Conservation (phyloP, 2,113 vertebrate species). For the Scortum barcoo region DNA sequence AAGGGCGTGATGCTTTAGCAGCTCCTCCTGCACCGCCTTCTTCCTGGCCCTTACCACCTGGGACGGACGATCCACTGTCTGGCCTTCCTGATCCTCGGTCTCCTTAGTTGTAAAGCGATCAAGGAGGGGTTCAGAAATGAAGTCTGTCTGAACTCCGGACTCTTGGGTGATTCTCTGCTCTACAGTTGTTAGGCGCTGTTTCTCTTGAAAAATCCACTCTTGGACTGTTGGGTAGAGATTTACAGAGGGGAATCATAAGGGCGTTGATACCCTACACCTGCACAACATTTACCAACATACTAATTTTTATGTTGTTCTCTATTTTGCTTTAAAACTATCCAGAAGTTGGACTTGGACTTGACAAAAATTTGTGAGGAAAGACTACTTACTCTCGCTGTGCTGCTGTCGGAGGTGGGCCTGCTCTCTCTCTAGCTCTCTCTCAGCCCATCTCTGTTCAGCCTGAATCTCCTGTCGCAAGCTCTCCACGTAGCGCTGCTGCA, state of each 20-base stretch:
- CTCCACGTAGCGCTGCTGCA: constrained; percentile 87
- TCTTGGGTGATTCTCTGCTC: constrained; percentile 83
- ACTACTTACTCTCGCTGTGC: constrained; percentile 87
- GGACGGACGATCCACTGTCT: constrained; percentile 20
- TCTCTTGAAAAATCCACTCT: constrained; percentile 90
- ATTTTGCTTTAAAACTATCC: neutral
- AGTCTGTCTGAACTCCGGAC: constrained; percentile 86
- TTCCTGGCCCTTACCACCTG: constrained; percentile 81
- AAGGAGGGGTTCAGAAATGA: constrained; percentile 37
- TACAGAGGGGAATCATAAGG: neutral
- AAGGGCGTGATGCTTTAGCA: constrained; percentile 85
- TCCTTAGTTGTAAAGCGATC: constrained; percentile 51
- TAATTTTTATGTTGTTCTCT: neutral
- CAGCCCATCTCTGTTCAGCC: constrained; percentile 86
- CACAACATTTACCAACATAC: neutral
- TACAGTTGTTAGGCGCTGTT: constrained; percentile 78
- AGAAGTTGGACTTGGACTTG: neutral
- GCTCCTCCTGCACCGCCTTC: constrained; percentile 87
- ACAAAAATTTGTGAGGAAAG: too few species aligned
- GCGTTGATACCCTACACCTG: neutral
- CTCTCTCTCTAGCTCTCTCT: constrained; percentile 88
- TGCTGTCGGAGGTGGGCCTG: constrained; percentile 85
- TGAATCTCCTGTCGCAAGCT: constrained; percentile 88
- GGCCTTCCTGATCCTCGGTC: constrained; percentile 18
- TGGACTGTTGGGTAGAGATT: constrained; percentile 85